A percentile compares a stretch with the other conserved stretches of the same genome.
Evolutionary conservation across 2,888 invertebrate species (phyloP).

Genomic region (Malthinus flaveolus): DNA sequence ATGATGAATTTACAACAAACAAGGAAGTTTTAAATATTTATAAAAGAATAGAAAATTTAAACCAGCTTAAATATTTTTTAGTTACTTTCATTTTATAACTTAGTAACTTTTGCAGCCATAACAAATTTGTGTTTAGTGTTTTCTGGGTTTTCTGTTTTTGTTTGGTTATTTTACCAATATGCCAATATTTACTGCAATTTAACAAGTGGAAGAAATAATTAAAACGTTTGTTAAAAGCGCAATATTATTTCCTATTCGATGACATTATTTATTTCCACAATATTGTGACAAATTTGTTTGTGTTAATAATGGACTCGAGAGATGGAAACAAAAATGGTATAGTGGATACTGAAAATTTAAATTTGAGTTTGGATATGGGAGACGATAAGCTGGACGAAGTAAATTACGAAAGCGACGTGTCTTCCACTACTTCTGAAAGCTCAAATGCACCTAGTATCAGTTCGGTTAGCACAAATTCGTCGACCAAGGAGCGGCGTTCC

Average conservation of each 20-base stretch:
- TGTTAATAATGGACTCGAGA: conserved; percentile 48
- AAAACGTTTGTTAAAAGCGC: neutral
- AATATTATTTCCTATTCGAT: neutral
- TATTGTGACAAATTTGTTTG: conserved; percentile 11
- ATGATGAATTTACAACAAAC: too few relatives aligned
- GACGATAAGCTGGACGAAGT: conserved; percentile 80
- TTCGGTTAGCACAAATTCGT: conserved; percentile 74
- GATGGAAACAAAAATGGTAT: conserved; percentile 51
- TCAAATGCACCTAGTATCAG: conserved; percentile 77
- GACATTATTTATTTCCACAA: neutral
- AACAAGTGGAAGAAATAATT: conserved; percentile 13
- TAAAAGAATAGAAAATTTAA: too few relatives aligned
- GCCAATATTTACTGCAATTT: conserved; percentile 22
- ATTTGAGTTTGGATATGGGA: conserved; percentile 65
- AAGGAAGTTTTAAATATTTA: too few relatives aligned
- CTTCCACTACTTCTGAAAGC: conserved; percentile 74
- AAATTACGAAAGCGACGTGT: conserved; percentile 87
- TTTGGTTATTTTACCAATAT: conserved; percentile 29
- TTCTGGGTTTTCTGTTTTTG: conserved; percentile 23
- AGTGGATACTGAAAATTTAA: conserved; percentile 52
- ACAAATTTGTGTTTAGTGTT: conserved; percentile 15
- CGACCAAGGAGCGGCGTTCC: conserved; percentile 59
- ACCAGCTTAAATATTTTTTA: neutral
- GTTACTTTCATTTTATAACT: neutral
- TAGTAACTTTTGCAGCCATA: conserved; percentile 7